Evolutionary conservation across 1,140 invertebrate genomes (phyloP).

Genomic region (Sitophilus oryzae): DNA sequence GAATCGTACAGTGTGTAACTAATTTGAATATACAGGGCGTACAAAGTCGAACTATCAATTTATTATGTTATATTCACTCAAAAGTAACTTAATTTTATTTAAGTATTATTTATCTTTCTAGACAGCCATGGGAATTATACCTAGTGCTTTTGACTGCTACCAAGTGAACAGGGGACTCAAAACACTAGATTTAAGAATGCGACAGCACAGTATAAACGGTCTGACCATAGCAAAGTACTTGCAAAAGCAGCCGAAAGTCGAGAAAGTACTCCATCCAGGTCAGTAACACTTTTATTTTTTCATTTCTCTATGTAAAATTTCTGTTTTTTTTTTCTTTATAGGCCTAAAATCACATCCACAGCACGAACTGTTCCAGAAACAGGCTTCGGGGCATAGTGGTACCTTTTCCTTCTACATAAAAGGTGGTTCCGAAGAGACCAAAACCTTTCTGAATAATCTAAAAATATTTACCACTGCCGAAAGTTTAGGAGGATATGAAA

Average conservation of each 20-base stretch:
- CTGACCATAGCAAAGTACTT: constrained; percentile 74
- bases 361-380: constrained; percentile 72
- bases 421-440: constrained; percentile 60
- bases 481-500: constrained; percentile 93
- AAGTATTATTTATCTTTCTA: too few relatives aligned
- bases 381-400: constrained; percentile 86
- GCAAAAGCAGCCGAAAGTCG: constrained; percentile 69
- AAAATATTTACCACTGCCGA: constrained; percentile 86
- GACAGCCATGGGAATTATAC: constrained; percentile 87
- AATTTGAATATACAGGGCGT: too few relatives aligned
- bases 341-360: constrained; percentile 89
- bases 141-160: constrained; percentile 94
- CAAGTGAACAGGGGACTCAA: constrained; percentile 91
- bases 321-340: too few relatives aligned
- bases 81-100: too few relatives aligned
- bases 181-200: constrained; percentile 91
- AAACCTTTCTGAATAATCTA: constrained; percentile 69
- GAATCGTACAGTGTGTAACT: too few relatives aligned
- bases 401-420: constrained; percentile 87
- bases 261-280: constrained; percentile 82
- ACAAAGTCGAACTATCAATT: too few relatives aligned
- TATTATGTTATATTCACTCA: too few relatives aligned
- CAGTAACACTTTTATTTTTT: constrained; percentile 19
- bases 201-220: constrained; percentile 75
- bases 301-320: neutral